phyloP scores from a whole-genome alignment of 2,113 vertebrate species.

The Neotragus moschatus region DNA sequence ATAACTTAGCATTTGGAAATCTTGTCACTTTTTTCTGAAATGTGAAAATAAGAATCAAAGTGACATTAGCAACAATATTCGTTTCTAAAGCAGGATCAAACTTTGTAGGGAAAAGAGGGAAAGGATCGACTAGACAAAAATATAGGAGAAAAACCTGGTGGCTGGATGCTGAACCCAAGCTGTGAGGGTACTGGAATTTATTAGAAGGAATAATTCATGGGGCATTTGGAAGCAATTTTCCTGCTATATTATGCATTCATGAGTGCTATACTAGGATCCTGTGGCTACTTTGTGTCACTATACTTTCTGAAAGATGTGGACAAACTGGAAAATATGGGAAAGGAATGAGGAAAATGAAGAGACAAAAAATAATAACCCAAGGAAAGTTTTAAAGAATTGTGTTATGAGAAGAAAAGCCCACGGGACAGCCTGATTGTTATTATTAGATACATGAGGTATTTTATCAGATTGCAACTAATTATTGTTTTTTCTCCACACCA shows the following conservation, averaged over 20 bases:
- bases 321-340: slow-evolving; percentile 22
- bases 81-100: neutral
- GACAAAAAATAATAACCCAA: neutral
- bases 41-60: slow-evolving; percentile 9
- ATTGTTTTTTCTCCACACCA: neutral
- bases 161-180: neutral
- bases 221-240: slow-evolving; percentile 64
- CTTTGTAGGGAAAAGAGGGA: neutral
- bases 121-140: neutral
- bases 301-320: slow-evolving; percentile 24
- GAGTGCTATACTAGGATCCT: slow-evolving; percentile 20
- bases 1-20: neutral
- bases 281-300: slow-evolving; percentile 46
- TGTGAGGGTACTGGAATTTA: slow-evolving; percentile 54
- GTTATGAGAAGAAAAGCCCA: neutral
- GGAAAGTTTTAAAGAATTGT: neutral
- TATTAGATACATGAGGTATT: neutral
- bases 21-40: slow-evolving; percentile 26
- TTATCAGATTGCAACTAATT: neutral
- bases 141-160: neutral
- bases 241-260: slow-evolving; percentile 56
- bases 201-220: slow-evolving; percentile 49
- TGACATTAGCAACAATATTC: neutral
- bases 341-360: neutral
- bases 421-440: neutral